Conservation (phyloP, 2,888 invertebrate genomes). For the Melinopterus prodromus region DNA sequence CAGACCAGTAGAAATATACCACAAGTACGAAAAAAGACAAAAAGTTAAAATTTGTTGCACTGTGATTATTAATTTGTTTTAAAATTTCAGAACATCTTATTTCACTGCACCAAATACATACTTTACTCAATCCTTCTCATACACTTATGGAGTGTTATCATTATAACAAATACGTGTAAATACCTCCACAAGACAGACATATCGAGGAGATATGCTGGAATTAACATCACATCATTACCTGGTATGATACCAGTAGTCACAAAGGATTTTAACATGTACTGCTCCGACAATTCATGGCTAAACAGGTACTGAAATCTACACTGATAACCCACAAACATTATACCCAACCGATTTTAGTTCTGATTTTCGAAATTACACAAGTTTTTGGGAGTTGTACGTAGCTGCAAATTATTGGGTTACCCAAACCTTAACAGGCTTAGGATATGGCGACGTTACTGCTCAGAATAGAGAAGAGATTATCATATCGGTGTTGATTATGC, state of each 20-base stretch:
- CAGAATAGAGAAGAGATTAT: conserved; percentile 39
- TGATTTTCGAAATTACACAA: conserved; percentile 36
- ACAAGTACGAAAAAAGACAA: too few relatives aligned
- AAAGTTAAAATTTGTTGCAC: conserved; percentile 7
- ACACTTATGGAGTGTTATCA: conserved; percentile 61
- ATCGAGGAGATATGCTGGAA: conserved; percentile 5
- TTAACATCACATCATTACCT: conserved; percentile 32
- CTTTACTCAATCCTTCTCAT: conserved; percentile 62
- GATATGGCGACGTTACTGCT: conserved; percentile 41
- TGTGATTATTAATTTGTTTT: too few relatives aligned
- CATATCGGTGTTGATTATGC: conserved; percentile 36
- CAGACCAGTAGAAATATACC: too few relatives aligned
- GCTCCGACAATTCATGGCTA: conserved; percentile 46
- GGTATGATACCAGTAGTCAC: conserved; percentile 34
- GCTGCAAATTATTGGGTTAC: conserved; percentile 41
- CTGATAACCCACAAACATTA: background rate
- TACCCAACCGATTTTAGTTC: conserved; percentile 39
- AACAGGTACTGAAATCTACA: conserved; percentile 36
- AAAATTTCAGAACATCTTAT: conserved; percentile 61
- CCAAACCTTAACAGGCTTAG: conserved; percentile 37
- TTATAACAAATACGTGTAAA: conserved; percentile 60
- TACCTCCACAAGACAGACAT: conserved; percentile 41
- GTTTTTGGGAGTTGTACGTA: conserved; percentile 41
- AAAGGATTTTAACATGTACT: conserved; percentile 42
- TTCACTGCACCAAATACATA: conserved; percentile 63